Evolutionary conservation across 1,140 invertebrate species (phyloP).

Genomic region (Aphis craccivora): DNA sequence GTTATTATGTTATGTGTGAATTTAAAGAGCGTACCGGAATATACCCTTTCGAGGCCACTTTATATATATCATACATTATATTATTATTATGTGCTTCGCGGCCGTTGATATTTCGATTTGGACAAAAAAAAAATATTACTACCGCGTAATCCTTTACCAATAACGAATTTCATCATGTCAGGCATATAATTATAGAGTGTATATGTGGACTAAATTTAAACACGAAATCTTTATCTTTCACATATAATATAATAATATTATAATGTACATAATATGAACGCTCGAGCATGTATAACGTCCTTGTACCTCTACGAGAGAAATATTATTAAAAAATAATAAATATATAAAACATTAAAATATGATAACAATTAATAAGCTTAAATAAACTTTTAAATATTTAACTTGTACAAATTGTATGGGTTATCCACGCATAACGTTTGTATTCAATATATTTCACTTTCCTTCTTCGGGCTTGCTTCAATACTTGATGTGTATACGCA

Average conservation of each 20-base stretch:
- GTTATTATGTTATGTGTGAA: background rate
- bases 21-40: background rate
- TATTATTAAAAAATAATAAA: background rate
- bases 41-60: background rate
- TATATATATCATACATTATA: background rate
- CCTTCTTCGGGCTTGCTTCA: background rate
- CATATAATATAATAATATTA: background rate
- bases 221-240: background rate
- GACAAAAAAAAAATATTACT: slow-evolving; percentile 24
- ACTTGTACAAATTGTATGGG: background rate
- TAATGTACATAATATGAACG: background rate
- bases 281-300: background rate
- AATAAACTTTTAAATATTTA: background rate
- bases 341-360: background rate
- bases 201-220: background rate
- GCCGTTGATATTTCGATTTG: slow-evolving; percentile 2
- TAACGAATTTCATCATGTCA: background rate
- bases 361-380: background rate
- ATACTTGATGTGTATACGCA: too few relatives aligned
- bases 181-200: background rate
- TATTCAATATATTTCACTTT: background rate
- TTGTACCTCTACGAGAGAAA: background rate
- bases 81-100: background rate
- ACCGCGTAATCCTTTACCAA: slow-evolving; percentile 25
- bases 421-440: too few relatives aligned